Evolutionary conservation across 2,797 vertebrate species (phyloP), one percentile per base, ranked within the genome.

Genomic region (Channallabes apus): DNA sequence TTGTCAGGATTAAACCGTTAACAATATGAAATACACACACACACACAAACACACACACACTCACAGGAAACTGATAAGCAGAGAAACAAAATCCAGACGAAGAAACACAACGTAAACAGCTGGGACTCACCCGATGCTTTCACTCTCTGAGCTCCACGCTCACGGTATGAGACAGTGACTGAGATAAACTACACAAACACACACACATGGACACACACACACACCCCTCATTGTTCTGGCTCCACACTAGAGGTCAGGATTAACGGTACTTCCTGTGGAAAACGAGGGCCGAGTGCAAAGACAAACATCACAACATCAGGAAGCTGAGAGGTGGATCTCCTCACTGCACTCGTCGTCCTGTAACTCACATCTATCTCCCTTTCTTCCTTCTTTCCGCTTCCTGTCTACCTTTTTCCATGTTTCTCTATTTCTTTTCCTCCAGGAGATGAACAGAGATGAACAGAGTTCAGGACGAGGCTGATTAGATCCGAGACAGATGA

Each of bases 341-440:
- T 35, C 75, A 61, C 75, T 6, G 3, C 56, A 59, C 56, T 61
- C 4, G 86, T 88, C 87, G 24, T 85, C 86, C 64, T 67, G 51
- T 77, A 8, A 12, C 75, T 77, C 17, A 58, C 73, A 32, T 4
- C 6, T 59, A 54, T 59, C 29, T 32, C 54, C 17, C 56, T 18
- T 4, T 4, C 24, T 14, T 56, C 17, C 51, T 18, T 4, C 51
- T 18, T 4, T 77, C 73, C 32, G 27, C 27, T 56, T 58, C 27
- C 54, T 58, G 20, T 58, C 6, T 8, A 76, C 18, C 51, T 17
- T n/a, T 38, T 38, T 20, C 5, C 32, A 11, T 5, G 2, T 24
- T 90, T 92, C 90, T 86, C 73, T 1, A 56, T 76, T 58, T 91
- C 91, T 95, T 94, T 94, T 92, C 91, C 91, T 88, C 80, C 83